Conservation (phyloP, 1,140 invertebrate species). For the Leptinotarsa texana region DNA sequence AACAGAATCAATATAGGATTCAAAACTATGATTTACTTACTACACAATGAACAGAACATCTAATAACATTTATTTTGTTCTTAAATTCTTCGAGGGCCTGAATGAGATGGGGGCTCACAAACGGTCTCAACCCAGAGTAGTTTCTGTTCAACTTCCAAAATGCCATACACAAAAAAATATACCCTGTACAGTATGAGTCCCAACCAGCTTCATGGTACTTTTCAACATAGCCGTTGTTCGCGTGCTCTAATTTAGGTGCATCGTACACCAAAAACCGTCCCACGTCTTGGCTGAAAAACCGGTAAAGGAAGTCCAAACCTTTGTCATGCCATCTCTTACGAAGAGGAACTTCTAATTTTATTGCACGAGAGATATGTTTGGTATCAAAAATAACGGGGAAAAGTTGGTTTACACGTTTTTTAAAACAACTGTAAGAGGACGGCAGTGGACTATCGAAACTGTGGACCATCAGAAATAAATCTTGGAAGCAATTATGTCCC, state of each 20-base stretch:
- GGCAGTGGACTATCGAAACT: slow-evolving; percentile 74
- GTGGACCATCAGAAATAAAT: slow-evolving; percentile 71
- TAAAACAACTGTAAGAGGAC: slow-evolving; percentile 68
- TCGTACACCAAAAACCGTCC: slow-evolving; percentile 51
- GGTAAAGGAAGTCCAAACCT: slow-evolving; percentile 60
- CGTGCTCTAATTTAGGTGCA: slow-evolving; percentile 55
- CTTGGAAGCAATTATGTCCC: slow-evolving; percentile 75
- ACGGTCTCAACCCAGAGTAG: slow-evolving; percentile 49
- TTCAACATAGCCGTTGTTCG: slow-evolving; percentile 40
- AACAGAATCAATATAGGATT: too few species aligned
- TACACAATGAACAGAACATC: slow-evolving; percentile 61
- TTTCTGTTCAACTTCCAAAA: slow-evolving; percentile 56
- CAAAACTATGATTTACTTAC: slow-evolving; percentile 54
- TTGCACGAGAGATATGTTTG: slow-evolving; percentile 67
- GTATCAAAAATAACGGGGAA: slow-evolving; percentile 77
- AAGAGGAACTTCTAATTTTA: slow-evolving; percentile 56
- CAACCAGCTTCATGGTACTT: slow-evolving; percentile 74
- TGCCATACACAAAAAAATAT: slow-evolving; percentile 63
- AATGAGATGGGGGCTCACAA: slow-evolving; percentile 62
- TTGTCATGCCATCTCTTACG: slow-evolving; percentile 60
- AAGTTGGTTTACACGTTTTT: slow-evolving; percentile 63
- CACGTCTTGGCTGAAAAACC: slow-evolving; percentile 61
- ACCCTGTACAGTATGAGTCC: slow-evolving; percentile 75
- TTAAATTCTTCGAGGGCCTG: slow-evolving; percentile 56
- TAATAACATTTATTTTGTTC: slow-evolving; percentile 68